Evolutionary conservation across 2,888 invertebrate species (phyloP), one percentile per base, ranked within the genome.

Genomic region (Xestia sexstrigata): DNA sequence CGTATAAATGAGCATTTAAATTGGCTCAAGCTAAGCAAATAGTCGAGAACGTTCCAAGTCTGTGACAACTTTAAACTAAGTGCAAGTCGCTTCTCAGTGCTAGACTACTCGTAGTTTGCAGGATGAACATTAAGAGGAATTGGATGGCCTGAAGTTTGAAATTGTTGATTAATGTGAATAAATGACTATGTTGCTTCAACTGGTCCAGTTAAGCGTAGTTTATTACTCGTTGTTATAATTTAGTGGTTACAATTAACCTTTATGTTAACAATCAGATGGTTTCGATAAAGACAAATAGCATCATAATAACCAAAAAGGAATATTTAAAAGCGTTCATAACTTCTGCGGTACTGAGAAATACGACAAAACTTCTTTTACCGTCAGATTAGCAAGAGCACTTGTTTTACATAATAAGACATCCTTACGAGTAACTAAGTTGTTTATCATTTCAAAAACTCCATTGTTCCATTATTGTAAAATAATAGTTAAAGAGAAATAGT

Each of bases 81-180:
- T 76, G 71, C 65, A 87, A 83, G 62, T 84, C 78, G 73, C 39
- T 73, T 62, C 60, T 74, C 7, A 13, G 52, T 11, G 26, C 62
- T 81, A 58, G 26, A 70, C 62, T 73, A n/a, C n/a, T n/a, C n/a
- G n/a, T n/a, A 70, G 63, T 73, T 78, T 23, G 39, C 45, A 42
- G 39, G 39, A 70, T 52, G 76, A 67, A 84, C 69, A 72, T 82
- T 69, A 78, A 82, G 75, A 73, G 74, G 75, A 81, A 83, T 85
- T 74, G 81, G 76, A 70, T 52, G 39, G 74, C 1, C 35, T 76
- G 39, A 52, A 84, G 76, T 75, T 76, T 78, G 60, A 82, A 80
- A 84, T 87, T 73, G 78, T 66, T 73, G 68, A 80, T 75, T 71
- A 75, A 84, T 75, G 62, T 35, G 47, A 67, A 73, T 47, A 76